Conservation (phyloP, 2,797 vertebrate genomes). For the Phylloscopus collybita region DNA sequence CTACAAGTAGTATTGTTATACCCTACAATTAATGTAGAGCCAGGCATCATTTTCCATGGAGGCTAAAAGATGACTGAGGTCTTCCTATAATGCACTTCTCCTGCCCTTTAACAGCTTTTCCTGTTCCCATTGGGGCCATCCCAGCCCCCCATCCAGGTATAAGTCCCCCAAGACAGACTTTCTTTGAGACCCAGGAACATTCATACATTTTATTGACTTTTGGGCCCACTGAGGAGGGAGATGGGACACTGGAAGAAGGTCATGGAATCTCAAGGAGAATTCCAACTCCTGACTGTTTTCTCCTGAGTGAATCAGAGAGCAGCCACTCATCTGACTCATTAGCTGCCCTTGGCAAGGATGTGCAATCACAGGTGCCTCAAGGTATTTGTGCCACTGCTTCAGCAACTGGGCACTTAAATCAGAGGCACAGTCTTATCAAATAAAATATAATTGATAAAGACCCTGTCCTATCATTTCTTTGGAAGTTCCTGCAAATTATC, state of each 20-base stretch:
- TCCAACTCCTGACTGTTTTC: not conserved
- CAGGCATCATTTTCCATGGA: not conserved
- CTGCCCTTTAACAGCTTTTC: not conserved
- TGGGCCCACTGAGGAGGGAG: not conserved
- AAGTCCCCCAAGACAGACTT: accelerated
- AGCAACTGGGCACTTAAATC: not conserved
- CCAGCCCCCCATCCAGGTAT: accelerated
- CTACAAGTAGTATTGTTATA: not conserved
- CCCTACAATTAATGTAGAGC: not conserved
- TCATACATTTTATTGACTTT: not conserved
- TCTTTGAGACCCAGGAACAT: not conserved
- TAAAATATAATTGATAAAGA: not conserved
- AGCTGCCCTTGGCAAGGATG: not conserved
- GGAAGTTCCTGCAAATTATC: not conserved
- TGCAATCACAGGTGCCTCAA: accelerated
- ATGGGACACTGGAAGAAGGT: accelerated
- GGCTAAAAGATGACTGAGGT: not conserved
- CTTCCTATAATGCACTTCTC: not conserved
- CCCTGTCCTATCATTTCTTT: not conserved
- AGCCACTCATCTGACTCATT: not conserved
- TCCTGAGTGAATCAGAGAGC: not conserved
- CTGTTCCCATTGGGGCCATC: accelerated
- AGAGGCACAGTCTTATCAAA: accelerated
- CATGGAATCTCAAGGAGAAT: not conserved
- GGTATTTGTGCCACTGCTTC: not conserved